A percentile compares a stretch with the other conserved stretches of the same genome.
phyloP scores from a whole-genome alignment of 2,113 vertebrate species.

The Poeciliopsis retropinna region DNA sequence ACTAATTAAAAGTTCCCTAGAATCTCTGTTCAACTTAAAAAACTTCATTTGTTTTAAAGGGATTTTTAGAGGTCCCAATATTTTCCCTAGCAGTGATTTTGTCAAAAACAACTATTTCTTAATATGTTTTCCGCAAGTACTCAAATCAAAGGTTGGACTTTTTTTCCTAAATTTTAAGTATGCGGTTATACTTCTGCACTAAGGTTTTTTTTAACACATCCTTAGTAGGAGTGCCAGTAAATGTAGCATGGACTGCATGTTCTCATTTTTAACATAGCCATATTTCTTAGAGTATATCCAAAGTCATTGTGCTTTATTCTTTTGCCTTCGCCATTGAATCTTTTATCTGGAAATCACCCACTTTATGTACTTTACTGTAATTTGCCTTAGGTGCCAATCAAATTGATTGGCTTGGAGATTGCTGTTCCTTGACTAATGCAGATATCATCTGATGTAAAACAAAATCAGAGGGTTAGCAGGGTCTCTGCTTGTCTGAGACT shows the following conservation, averaged over 20 bases:
- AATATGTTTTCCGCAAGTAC: not conserved
- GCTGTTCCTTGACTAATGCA: conserved; percentile 30
- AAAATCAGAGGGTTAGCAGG: conserved; percentile 50
- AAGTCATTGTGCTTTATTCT: not conserved
- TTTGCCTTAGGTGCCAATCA: conserved; percentile 53
- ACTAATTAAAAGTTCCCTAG: too few relatives aligned
- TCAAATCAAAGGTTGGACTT: not conserved
- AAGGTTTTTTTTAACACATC: not conserved
- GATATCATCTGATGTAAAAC: conserved; percentile 43
- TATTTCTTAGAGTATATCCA: not conserved
- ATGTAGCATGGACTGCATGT: not conserved
- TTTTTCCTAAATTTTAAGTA: not conserved
- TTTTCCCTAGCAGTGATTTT: not conserved
- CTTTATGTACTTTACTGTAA: conserved; percentile 2
- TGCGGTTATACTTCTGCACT: not conserved
- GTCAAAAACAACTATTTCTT: not conserved
- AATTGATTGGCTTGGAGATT: conserved; percentile 41
- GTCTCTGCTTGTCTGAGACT: too few relatives aligned
- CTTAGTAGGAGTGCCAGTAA: not conserved
- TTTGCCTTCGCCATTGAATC: not conserved
- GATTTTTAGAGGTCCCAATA: not conserved
- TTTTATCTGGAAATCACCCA: not conserved
- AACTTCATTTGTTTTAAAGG: too few relatives aligned
- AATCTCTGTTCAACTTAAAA: too few relatives aligned
- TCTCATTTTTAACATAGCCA: not conserved